Evolutionary conservation across 2,888 invertebrate species (phyloP), one percentile per base, ranked within the genome.

Genomic region (Colletes collaris): DNA sequence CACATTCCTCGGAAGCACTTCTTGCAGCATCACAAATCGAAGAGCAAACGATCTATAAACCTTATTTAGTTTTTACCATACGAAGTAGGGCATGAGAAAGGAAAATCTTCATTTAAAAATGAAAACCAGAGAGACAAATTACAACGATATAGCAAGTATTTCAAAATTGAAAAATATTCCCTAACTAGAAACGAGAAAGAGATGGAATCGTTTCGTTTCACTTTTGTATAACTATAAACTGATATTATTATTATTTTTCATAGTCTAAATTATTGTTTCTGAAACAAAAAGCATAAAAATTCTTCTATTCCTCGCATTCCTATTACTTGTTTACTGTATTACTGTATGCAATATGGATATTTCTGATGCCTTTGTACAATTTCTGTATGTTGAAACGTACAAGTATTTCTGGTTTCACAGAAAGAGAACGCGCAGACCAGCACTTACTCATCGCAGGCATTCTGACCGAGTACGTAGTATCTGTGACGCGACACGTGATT

Each of bases 401-500:
- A 8, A 35, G 19, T 46, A 0, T 10, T 37, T 3, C 35, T 35
- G 16, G 55, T 72, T 52, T 46, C 59, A 46, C 44, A n/a, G 68
- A 68, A 73, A 60, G 60, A 73, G 68, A 73, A 73, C 67, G 67
- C 10, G 16, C 27, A 19, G 27, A 10, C 11, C 5, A 52, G 16
- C 13, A 19, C 50, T n/a, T 35, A 27, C 64, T 10, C 6, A 37
- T 56, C n/a, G 35, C 52, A 16, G 59, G 27, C 67, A 40, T 27
- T 71, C 46, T n/a, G 56, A 55, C 55, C 60, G 27, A 46, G 40
- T 66, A 44, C 2, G 27, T 27, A 27, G 27, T 27, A 66, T 19
- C n/a, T 10, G 53, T 46, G 64, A 71, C 27, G 49, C 46, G 37
- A 46, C 80, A 73, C 68, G 75, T 68, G 70, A 58, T 74, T 66